Evolutionary conservation across 2,113 vertebrate species (phyloP).

Genomic region (Rhinolophus ferrumequinum): DNA sequence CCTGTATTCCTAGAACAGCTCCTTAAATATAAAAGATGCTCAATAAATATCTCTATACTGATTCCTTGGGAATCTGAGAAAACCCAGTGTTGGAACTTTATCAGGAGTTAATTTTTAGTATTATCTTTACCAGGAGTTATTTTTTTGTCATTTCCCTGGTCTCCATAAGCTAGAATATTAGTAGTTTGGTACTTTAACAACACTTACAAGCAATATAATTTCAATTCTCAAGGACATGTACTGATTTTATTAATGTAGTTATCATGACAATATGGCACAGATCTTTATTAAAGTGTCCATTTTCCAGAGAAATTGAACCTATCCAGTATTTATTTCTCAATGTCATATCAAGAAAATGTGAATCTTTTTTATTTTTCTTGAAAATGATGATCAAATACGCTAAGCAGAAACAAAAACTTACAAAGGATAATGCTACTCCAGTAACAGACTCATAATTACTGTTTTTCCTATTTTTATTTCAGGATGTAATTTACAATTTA

Average conservation of each 20-base stretch:
- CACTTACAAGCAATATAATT: not conserved
- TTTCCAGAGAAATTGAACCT: not conserved
- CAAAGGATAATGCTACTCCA: not conserved
- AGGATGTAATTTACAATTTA: not conserved
- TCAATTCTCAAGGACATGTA: not conserved
- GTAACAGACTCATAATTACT: not conserved
- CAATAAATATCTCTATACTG: not conserved
- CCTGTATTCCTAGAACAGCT: not conserved
- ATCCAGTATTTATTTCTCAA: not conserved
- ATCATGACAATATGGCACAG: not conserved
- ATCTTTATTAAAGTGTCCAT: not conserved
- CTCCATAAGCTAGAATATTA: not conserved
- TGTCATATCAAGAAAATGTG: not conserved
- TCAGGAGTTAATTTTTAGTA: not conserved
- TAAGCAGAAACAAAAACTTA: not conserved
- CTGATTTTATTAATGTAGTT: not conserved
- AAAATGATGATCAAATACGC: not conserved
- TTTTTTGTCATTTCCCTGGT: not conserved
- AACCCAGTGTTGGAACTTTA: not conserved
- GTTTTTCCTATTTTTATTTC: not conserved
- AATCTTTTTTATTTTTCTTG: not conserved
- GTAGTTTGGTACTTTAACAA: not conserved
- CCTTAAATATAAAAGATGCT: not conserved
- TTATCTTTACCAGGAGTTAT: not conserved
- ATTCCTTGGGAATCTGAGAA: not conserved